A percentile compares a stretch with the other conserved stretches of the same genome.
phyloP scores from a whole-genome alignment of 2,113 vertebrate species.

The Strix uralensis region DNA sequence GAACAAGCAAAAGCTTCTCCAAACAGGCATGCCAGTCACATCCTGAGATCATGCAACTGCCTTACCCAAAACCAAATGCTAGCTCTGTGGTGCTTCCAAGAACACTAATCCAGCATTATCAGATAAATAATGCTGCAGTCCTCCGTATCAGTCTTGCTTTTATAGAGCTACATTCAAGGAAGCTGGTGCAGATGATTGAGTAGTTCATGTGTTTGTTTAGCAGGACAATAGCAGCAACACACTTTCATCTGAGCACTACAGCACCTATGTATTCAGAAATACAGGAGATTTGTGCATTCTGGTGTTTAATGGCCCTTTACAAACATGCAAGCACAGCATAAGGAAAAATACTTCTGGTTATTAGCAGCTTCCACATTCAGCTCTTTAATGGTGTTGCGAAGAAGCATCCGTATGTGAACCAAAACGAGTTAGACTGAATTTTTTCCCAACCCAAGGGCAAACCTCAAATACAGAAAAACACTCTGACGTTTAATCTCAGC shows the following conservation, averaged over 20 bases:
- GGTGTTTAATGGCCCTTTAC: neutral
- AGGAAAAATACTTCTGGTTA: neutral
- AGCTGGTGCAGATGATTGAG: neutral
- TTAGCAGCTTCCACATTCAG: neutral
- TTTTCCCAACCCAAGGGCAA: neutral
- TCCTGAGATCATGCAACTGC: slow-evolving; percentile 6
- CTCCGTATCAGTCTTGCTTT: neutral
- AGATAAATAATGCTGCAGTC: neutral
- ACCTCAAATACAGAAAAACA: neutral
- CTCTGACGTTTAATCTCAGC: neutral
- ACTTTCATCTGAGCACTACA: neutral
- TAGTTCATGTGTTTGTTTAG: neutral
- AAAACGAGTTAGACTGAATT: neutral
- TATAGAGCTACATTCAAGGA: neutral
- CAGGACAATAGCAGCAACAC: neutral
- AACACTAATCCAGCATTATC: neutral
- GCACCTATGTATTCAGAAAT: neutral
- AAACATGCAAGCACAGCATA: neutral
- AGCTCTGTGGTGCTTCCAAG: neutral
- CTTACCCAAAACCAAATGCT: neutral
- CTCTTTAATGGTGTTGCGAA: neutral
- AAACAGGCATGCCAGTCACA: neutral
- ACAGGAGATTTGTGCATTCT: accelerated
- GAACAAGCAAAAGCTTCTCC: slow-evolving; percentile 25
- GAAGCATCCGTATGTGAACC: neutral